Evolutionary conservation across 2,888 invertebrate genomes (phyloP).

Genomic region (Ferdinandea cuprea): DNA sequence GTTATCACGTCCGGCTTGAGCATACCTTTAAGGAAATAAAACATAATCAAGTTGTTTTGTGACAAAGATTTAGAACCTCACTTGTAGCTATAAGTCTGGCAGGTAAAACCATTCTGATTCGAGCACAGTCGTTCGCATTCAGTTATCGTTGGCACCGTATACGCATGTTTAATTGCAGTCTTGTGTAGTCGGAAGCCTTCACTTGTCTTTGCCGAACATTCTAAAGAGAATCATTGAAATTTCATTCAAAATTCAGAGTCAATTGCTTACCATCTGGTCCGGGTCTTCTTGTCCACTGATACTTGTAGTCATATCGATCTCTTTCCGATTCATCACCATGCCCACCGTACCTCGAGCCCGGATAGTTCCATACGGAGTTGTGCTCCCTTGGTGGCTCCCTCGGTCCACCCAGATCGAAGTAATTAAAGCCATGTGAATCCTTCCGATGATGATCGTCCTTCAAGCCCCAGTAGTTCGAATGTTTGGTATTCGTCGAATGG

Average conservation of each 20-base stretch:
- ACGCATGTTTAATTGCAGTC: conserved; percentile 87
- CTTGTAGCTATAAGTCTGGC: conserved; percentile 91
- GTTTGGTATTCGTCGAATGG: conserved; percentile 80
- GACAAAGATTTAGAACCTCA: conserved; percentile 19
- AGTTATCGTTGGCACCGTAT: conserved; percentile 87
- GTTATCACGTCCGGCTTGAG: conserved; percentile 86
- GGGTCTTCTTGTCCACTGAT: conserved; percentile 83
- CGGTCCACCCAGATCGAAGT: conserved; percentile 83
- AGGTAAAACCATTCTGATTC: conserved; percentile 88
- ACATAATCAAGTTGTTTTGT: background rate
- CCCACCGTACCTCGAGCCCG: conserved; percentile 82
- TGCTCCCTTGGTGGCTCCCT: conserved; percentile 78
- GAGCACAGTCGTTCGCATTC: conserved; percentile 91
- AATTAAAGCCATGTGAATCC: conserved; percentile 82
- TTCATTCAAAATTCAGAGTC: background rate
- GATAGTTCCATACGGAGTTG: conserved; percentile 83
- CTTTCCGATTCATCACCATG: conserved; percentile 75
- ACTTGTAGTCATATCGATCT: conserved; percentile 80
- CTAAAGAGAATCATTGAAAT: conserved; percentile 80
- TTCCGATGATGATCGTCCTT: conserved; percentile 81
- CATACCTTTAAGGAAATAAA: conserved; percentile 76
- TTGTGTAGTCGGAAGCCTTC: conserved; percentile 90
- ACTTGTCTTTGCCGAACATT: conserved; percentile 89
- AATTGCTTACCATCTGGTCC: conserved; percentile 81
- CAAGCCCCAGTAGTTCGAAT: conserved; percentile 84